Percentiles rank a stretch among this genome's conserved stretches.
Evolutionary conservation across 2,113 vertebrate genomes (phyloP).

Genomic region (Lamprotornis superbus): DNA sequence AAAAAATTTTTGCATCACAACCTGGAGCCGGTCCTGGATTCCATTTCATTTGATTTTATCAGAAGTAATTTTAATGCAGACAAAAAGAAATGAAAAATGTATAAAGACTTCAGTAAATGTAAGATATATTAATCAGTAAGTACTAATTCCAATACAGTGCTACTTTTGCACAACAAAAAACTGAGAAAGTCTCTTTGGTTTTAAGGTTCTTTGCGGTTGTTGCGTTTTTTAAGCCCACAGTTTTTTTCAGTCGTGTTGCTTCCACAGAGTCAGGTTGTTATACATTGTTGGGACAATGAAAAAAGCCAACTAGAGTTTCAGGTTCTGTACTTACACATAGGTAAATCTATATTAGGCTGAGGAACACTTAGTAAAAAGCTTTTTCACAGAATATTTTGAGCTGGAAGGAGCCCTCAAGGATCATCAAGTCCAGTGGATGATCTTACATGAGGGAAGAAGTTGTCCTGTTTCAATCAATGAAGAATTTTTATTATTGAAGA

Average conservation of each 20-base stretch:
- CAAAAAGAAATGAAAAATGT: not conserved
- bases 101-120: not conserved
- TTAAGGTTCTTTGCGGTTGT: not conserved
- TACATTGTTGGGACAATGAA: not conserved
- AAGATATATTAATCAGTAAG: not conserved
- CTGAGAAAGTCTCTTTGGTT: not conserved
- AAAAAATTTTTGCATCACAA: not conserved
- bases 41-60: not conserved
- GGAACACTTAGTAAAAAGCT: not conserved
- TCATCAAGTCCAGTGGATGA: not conserved
- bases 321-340: not conserved
- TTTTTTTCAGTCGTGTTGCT: not conserved
- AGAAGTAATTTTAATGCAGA: not conserved
- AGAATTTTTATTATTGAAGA: not conserved
- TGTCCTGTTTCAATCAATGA: not conserved
- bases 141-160: not conserved
- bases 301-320: not conserved
- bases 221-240: rapidly evolving
- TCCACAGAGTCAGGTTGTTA: not conserved
- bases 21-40: not conserved
- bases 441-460: not conserved
- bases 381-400: not conserved
- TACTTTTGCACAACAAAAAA: not conserved
- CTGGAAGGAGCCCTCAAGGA: not conserved
- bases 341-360: not conserved